Evolutionary conservation across 2,888 invertebrate genomes (phyloP), one percentile per base, ranked within the genome.

Genomic region (Thalpophila matura): DNA sequence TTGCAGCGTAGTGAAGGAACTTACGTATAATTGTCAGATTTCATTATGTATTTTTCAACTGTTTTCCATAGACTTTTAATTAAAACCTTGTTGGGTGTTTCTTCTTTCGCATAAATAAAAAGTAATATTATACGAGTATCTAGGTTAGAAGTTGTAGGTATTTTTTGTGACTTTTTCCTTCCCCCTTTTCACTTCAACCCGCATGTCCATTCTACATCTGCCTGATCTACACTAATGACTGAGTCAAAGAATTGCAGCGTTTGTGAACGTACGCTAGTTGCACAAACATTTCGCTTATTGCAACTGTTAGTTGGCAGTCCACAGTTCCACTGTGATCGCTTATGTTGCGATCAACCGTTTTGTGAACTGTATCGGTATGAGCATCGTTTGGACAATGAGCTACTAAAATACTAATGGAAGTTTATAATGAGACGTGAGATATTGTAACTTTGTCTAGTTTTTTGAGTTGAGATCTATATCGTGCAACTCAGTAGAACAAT

Each of bases 231-330:
- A 66, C 38, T 65, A 81, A 77, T 72, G 77, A 68, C 61, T 38
- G 38, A 71, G 73, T 60, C 77, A 76, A 80, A 80, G 81, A 81
- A 79, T 78, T 71, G 83, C 81, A 76, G 60, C 71, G 80, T 74
- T 75, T 71, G 70, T 66, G 61, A 77, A 66, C 43, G 66, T 74
- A 57, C 67, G 62, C 47, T 51, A 71, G 74, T 78, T 77, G 66
- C 69, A 81, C 64, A 64, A 72, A 65, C 59, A 78, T 67, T 67
- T 60, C 49, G 62, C 62, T 71, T 64, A 71, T 67, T 66, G 63
- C 64, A 9, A 51, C 46, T 51, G 40, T 37, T 72, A 63, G 50
- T 42, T 63, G 37, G 35, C 29, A 55, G 33, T 47, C n/a, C n/a
- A 40, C 29, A 24, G 40, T 50, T 35, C 20, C 37, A 7, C 31